Evolutionary conservation across 2,113 vertebrate species (phyloP).

Genomic region (Prietella phreatophila): DNA sequence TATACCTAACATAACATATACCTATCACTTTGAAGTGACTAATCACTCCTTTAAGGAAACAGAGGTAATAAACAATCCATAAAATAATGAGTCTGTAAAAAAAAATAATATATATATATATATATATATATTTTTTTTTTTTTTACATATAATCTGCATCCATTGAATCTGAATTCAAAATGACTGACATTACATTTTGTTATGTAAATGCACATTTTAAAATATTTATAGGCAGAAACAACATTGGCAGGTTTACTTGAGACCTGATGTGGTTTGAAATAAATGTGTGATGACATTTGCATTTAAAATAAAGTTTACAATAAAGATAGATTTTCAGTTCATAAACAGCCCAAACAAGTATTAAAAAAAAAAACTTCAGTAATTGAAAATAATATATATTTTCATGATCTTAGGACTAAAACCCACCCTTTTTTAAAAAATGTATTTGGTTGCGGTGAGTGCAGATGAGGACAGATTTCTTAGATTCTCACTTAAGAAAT

Average conservation of each 20-base stretch:
- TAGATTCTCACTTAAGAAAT: not conserved
- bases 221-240: not conserved
- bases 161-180: too few species aligned
- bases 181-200: not conserved
- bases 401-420: not conserved
- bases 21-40: too few species aligned
- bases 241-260: not conserved
- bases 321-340: not conserved
- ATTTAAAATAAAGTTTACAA: not conserved
- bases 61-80: too few species aligned
- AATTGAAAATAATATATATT: not conserved
- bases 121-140: too few species aligned
- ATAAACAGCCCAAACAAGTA: not conserved
- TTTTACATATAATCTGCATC: too few species aligned
- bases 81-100: too few species aligned
- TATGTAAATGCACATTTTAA: not conserved
- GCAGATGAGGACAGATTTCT: not conserved
- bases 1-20: too few species aligned
- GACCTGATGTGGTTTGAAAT: not conserved
- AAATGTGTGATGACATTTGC: not conserved
- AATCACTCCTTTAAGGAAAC: too few species aligned
- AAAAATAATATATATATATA: too few species aligned
- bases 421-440: not conserved
- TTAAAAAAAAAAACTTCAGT: not conserved
- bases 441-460: not conserved